phyloP scores from a whole-genome alignment of 2,113 vertebrate species.

The Mugil cephalus region DNA sequence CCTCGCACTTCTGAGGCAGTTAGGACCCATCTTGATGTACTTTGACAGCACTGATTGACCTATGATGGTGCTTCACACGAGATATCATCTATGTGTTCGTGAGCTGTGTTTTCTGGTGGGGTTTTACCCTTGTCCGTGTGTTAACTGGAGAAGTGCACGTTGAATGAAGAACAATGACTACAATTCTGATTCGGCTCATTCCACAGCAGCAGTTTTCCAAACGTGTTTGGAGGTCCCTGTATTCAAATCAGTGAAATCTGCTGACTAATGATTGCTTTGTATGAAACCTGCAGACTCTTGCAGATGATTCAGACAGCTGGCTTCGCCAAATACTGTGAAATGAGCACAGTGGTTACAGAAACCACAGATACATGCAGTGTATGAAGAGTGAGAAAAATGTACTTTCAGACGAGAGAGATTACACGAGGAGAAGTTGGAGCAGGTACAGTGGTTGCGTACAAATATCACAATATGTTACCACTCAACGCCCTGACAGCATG shows the following conservation, averaged over 20 bases:
- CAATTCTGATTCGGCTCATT: not conserved
- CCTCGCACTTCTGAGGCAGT: conserved; percentile 20
- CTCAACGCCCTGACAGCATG: not conserved
- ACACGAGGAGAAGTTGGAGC: not conserved
- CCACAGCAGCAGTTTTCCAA: not conserved
- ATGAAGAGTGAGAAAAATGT: conserved; percentile 15
- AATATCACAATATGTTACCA: not conserved
- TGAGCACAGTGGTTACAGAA: conserved; percentile 53
- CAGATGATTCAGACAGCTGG: not conserved
- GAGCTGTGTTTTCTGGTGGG: not conserved
- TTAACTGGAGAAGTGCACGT: too few relatives aligned
- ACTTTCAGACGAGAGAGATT: conserved; percentile 9
- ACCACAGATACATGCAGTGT: conserved; percentile 39
- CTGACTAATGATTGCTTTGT: conserved; percentile 40
- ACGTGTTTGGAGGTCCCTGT: not conserved
- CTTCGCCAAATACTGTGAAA: conserved; percentile 31
- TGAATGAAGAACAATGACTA: not conserved
- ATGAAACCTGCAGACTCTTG: conserved; percentile 31
- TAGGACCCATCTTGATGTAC: conserved; percentile 13
- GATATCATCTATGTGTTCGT: not conserved
- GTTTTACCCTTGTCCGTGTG: not conserved
- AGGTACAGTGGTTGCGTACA: not conserved
- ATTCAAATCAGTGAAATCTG: conserved; percentile 13
- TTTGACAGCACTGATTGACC: conserved; percentile 29
- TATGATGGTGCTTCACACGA: not conserved